Evolutionary conservation across 2,797 vertebrate genomes (phyloP), one percentile per base, ranked within the genome.

Genomic region (Pangasius larnaudii): DNA sequence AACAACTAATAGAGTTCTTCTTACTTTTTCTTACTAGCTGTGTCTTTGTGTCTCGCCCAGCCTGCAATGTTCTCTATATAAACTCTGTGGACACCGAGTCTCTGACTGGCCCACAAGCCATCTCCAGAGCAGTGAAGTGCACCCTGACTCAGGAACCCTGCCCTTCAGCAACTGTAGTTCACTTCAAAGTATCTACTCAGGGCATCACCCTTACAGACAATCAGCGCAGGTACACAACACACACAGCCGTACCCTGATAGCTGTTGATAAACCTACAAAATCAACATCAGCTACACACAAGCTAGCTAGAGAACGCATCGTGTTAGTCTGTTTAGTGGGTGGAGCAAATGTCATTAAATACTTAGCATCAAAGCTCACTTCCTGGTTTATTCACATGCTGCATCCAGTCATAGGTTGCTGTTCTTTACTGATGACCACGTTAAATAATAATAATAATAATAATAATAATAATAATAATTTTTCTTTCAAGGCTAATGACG

Each of bases 41-140:
- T 6, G n/a, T 33, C 33, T 85, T 72, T 58, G 4, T 59, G 13
- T 59, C 61, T 58, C 69, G 90, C 78, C 83, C 90, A 99, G 98
- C 97, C 22, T 99, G 98, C 94, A 98, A 97, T 5, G 98, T 98
- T 91, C 95, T 98, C 30, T 98, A 97, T 92, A 95, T 99, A 92
- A 97, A 96, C 90, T 98, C 98, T 0, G 97, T 99, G 94, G 98
- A 98, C 92, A 99, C 97, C 0, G 98, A 98, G 91, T 98, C 97
- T 0, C 91, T 99, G 91, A 98, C 98, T 0, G 98, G 98, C 39
- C 98, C 98, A 0, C 96, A 98, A 88, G 97, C 98, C 0, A 93
- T 99, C 92, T 96, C 97, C 91, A 97, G 96, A 91, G 97, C 98
- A 81, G 96, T 97, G 81, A 96, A 96, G 61, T 96, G 95, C 77